Evolutionary conservation across 2,113 vertebrate species (phyloP).

Genomic region (Muscicapa adusta): DNA sequence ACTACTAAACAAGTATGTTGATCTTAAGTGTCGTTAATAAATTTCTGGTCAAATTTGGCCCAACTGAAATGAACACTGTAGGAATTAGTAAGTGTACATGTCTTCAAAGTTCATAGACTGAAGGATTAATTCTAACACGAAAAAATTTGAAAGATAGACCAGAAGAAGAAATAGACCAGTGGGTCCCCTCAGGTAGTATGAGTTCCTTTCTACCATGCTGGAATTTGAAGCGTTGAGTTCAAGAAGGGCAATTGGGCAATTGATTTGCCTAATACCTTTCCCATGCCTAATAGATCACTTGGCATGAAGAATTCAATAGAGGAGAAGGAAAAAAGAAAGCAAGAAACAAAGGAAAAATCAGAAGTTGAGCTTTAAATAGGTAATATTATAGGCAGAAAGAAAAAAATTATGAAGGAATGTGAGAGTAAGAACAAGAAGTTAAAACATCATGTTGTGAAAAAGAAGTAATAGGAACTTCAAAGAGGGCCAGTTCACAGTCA

Average conservation of each 20-base stretch:
- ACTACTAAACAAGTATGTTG: background rate
- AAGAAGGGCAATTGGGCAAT: fast-evolving
- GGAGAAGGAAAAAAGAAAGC: background rate
- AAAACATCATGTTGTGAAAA: background rate
- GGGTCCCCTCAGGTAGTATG: background rate
- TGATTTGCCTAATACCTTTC: background rate
- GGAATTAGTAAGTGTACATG: background rate
- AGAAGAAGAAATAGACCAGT: background rate
- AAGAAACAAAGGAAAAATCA: background rate
- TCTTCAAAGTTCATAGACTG: background rate
- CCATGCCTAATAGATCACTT: background rate
- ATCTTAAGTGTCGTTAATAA: background rate
- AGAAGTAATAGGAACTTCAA: background rate
- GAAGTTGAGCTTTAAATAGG: background rate
- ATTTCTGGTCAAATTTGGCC: background rate
- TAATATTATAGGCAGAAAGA: background rate
- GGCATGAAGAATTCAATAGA: background rate
- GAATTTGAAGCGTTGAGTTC: background rate
- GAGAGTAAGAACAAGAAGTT: background rate
- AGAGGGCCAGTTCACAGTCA: background rate
- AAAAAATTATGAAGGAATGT: background rate
- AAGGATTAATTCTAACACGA: background rate
- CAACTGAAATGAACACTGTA: background rate
- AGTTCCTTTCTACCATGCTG: background rate
- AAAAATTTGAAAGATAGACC: background rate